Evolutionary conservation across 1,140 invertebrate genomes (phyloP).

Genomic region (Drosophila orena): DNA sequence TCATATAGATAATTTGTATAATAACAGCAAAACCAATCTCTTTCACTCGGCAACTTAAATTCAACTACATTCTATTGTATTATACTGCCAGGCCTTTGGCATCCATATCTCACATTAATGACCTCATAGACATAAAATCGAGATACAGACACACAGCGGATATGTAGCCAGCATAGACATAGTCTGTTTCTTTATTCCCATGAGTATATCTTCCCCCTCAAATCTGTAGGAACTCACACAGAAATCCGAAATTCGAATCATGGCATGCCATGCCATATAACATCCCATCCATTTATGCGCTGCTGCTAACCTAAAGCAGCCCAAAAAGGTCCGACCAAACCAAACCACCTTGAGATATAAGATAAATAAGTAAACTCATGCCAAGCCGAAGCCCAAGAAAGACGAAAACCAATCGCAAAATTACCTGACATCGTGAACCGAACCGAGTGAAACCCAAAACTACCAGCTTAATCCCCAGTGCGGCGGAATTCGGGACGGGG

Average conservation of each 20-base stretch:
- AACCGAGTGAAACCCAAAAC: constrained; percentile 62
- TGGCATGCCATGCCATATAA: constrained; percentile 40
- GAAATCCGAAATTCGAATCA: constrained; percentile 10
- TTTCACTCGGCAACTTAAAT: too few relatives aligned
- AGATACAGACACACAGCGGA: constrained; percentile 3
- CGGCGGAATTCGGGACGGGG: constrained; percentile 11
- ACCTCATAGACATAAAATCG: constrained; percentile 26
- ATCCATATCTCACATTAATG: constrained; percentile 38
- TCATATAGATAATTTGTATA: not conserved
- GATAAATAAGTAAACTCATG: constrained; percentile 52
- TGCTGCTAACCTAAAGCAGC: constrained; percentile 17
- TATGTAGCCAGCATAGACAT: constrained; percentile 9
- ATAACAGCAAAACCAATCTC: not conserved
- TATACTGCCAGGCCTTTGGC: not conserved
- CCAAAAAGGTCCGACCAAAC: constrained; percentile 47
- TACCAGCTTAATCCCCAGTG: constrained; percentile 45
- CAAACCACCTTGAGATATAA: constrained; percentile 67
- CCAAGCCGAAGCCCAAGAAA: constrained; percentile 30
- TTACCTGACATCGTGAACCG: constrained; percentile 53
- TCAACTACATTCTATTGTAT: not conserved
- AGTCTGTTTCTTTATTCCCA: constrained; percentile 46
- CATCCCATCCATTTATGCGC: constrained; percentile 45
- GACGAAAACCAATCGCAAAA: constrained; percentile 69
- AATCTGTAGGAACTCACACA: constrained; percentile 33
- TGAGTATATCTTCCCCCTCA: constrained; percentile 33